Evolutionary conservation across 2,797 vertebrate species (phyloP).

Genomic region (Thalassophryne amazonica): DNA sequence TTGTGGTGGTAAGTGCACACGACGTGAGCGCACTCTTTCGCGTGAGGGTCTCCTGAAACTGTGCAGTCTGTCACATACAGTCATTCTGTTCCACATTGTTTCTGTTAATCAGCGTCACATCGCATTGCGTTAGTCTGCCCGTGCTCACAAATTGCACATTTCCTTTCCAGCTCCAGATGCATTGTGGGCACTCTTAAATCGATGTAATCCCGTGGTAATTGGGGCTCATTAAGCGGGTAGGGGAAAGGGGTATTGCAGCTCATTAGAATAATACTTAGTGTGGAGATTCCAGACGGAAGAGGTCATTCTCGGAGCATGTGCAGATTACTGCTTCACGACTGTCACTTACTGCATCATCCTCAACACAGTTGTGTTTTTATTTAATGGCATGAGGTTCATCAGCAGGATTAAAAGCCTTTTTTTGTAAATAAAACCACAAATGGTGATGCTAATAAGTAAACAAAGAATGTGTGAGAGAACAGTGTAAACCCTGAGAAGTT

Average conservation of each 20-base stretch:
- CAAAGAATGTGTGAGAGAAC: constrained; percentile 20
- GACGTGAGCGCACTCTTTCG: background rate
- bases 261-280: constrained; percentile 50
- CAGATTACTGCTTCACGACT: background rate
- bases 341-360: constrained; percentile 2
- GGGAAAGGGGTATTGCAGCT: constrained; percentile 41
- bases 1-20: constrained; percentile 82
- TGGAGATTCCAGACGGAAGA: constrained; percentile 48
- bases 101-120: constrained; percentile 12
- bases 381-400: constrained; percentile 18
- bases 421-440: constrained; percentile 36
- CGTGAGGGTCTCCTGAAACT: background rate
- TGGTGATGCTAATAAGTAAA: constrained; percentile 47
- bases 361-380: constrained; percentile 27
- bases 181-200: constrained; percentile 57
- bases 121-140: constrained; percentile 17
- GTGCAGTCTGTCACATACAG: constrained; percentile 4
- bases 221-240: constrained; percentile 52
- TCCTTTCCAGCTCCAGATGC: constrained; percentile 21
- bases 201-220: constrained; percentile 57
- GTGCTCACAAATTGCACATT: constrained; percentile 3
- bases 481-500: no score
- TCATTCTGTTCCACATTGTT: constrained; percentile 3
- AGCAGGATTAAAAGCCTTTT: constrained; percentile 25
- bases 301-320: constrained; percentile 46